Conservation (phyloP, 2,888 invertebrate genomes). For the Tenthredo distinguenda region DNA sequence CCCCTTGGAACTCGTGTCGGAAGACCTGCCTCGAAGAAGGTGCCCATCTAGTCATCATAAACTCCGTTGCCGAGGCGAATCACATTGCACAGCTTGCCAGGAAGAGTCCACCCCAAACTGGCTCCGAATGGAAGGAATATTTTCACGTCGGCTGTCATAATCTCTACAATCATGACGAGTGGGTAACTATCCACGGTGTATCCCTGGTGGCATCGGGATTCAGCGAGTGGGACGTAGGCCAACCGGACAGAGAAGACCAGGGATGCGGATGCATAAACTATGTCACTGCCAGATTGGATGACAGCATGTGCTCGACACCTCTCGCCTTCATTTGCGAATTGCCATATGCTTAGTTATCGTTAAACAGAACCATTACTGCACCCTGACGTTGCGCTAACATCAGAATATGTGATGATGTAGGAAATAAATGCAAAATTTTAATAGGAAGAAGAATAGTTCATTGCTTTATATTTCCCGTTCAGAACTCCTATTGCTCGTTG, state of each 20-base stretch:
- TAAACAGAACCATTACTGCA: not conserved
- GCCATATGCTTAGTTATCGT: not conserved
- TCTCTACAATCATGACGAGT: conserved; percentile 20
- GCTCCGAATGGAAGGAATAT: not conserved
- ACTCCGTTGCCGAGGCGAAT: conserved; percentile 38
- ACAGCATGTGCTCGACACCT: not conserved
- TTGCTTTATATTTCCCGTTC: not conserved
- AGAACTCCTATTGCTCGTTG: not conserved
- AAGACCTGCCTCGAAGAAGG: conserved; percentile 10
- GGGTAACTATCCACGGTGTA: conserved; percentile 38
- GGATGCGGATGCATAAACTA: not conserved
- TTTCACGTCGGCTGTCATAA: conserved; percentile 42
- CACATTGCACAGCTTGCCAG: not conserved
- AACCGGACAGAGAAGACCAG: not conserved
- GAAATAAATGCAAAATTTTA: not conserved
- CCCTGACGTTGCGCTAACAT: not conserved
- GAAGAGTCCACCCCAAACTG: too few relatives aligned
- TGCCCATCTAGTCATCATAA: conserved; percentile 23
- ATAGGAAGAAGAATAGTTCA: not conserved
- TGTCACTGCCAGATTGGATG: not conserved
- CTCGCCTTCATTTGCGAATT: not conserved
- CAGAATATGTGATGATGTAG: not conserved
- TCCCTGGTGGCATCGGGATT: conserved; percentile 25
- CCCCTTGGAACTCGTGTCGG: not conserved
- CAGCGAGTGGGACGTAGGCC: not conserved